Percentiles rank a stretch among this genome's conserved stretches.
Evolutionary conservation across 1,140 invertebrate genomes (phyloP).

Genomic region (Samia ricini): DNA sequence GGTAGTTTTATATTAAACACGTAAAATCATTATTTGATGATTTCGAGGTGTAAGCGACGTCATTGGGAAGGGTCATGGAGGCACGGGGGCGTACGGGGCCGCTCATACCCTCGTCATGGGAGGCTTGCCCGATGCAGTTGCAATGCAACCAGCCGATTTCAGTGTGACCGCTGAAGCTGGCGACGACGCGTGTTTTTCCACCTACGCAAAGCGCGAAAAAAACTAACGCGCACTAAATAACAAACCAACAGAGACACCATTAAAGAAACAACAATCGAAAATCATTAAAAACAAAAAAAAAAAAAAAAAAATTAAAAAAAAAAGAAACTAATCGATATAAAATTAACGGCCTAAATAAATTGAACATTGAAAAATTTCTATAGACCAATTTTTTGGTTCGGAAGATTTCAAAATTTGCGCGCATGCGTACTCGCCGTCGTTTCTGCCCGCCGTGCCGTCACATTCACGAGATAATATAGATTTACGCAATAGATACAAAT

Average conservation of each 20-base stretch:
- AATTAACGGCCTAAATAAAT: slow-evolving; percentile 59
- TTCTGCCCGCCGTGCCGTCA: slow-evolving; percentile 65
- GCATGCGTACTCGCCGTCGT: slow-evolving; percentile 65
- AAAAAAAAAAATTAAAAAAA: slow-evolving; percentile 38
- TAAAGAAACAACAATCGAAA: too few species aligned
- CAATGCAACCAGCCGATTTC: slow-evolving; percentile 59
- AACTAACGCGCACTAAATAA: slow-evolving; percentile 44
- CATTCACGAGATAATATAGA: slow-evolving; percentile 71
- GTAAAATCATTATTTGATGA: slow-evolving; percentile 77
- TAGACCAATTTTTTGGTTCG: slow-evolving; percentile 66
- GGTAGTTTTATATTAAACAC: slow-evolving; percentile 71
- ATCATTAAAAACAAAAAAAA: slow-evolving; percentile 7
- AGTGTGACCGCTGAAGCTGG: slow-evolving; percentile 71
- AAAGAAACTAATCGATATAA: too few species aligned
- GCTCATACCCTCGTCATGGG: slow-evolving; percentile 50
- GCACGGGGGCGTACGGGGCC: slow-evolving; percentile 28
- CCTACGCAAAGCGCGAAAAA: slow-evolving; percentile 71
- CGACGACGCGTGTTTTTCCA: slow-evolving; percentile 70
- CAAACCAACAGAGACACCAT: slow-evolving; percentile 22
- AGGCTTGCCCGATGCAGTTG: slow-evolving; percentile 52
- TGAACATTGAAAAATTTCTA: slow-evolving; percentile 33
- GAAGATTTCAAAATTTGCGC: slow-evolving; percentile 63
- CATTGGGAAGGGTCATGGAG: slow-evolving; percentile 61
- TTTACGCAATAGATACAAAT: slow-evolving; percentile 75
- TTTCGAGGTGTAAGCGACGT: slow-evolving; percentile 64